Evolutionary conservation across 2,113 vertebrate species (phyloP), one percentile per base, ranked within the genome.

Genomic region (Mesitornis unicolor): DNA sequence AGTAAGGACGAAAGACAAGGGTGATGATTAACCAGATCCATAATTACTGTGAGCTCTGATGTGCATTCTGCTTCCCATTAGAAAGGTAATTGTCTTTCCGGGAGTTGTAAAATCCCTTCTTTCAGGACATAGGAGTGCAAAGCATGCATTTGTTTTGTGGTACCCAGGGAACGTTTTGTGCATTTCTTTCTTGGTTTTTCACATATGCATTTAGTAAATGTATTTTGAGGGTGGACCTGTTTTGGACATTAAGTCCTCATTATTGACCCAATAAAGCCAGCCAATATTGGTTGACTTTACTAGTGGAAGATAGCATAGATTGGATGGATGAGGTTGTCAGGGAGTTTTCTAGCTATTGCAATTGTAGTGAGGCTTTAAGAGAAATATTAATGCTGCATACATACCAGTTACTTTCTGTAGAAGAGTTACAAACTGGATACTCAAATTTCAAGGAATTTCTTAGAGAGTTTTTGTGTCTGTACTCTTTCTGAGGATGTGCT

Each of bases 1-100:
- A 93, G 47, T 78, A 77, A 74, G 78, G 85, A 95, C 57, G 63
- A 71, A 75, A 95, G 65, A 83, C 70, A 56, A 84, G 80, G 69
- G 36, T 97, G 92, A 96, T 96, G 68, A 96, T 97, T 97, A 97
- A 94, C 78, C 87, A 90, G 77, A 54, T 70, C 45, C 9, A 1
- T 81, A 73, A 81, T 92, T 87, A 87, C 87, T 85, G 60, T 88
- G 90, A 81, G 71, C 36, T 87, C 87, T 90, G 83, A 65, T 28
- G 60, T 95, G 89, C 26, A 42, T 83, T 68, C 70, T 42, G 67
- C 61, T 94, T 93, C 91, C 61, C 79, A 82, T 19, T 65, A 63
- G 93, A 56, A 83, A 90, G 84, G 92, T 84, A 87, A 96, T 93
- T 94, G 69, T 83, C 79, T 90, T 74, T 71, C 22, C 1, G 38